Evolutionary conservation across 2,113 vertebrate genomes (phyloP).

Genomic region (Eubucco bourcierii): DNA sequence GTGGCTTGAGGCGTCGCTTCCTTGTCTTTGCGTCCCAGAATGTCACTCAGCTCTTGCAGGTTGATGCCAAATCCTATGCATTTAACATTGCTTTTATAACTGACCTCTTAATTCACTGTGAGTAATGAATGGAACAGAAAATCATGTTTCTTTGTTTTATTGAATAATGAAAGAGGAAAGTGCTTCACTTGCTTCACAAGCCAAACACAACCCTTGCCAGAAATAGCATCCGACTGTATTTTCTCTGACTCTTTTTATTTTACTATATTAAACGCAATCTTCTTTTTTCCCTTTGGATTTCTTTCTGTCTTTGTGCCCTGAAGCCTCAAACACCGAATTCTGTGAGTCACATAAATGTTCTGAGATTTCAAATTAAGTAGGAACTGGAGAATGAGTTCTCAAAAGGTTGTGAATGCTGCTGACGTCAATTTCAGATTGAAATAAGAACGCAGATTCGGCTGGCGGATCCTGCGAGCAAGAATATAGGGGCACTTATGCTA

Average conservation of each 20-base stretch:
- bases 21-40: neutral
- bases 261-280: slow-evolving; percentile 51
- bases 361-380: slow-evolving; percentile 70
- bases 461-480: slow-evolving; percentile 28
- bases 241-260: slow-evolving; percentile 54
- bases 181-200: neutral
- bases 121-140: slow-evolving; percentile 26
- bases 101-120: neutral
- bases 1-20: neutral
- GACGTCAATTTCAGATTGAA: slow-evolving; percentile 68
- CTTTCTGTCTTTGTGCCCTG: slow-evolving; percentile 27
- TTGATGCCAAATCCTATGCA: neutral
- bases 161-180: slow-evolving; percentile 10
- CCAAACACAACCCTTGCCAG: slow-evolving; percentile 13
- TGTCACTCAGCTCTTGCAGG: neutral
- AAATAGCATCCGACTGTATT: slow-evolving; percentile 31
- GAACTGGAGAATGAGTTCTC: slow-evolving; percentile 65
- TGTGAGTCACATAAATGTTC: slow-evolving; percentile 72
- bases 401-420: slow-evolving; percentile 66
- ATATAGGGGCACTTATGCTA: slow-evolving; percentile 56
- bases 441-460: slow-evolving; percentile 59
- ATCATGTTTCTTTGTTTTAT: slow-evolving; percentile 21
- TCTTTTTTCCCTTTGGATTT: slow-evolving; percentile 30
- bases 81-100: neutral
- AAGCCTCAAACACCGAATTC: slow-evolving; percentile 46